A percentile compares a stretch with the other conserved stretches of the same genome.
Evolutionary conservation across 2,797 vertebrate species (phyloP).

Genomic region (Neosilurus mollespiculum): DNA sequence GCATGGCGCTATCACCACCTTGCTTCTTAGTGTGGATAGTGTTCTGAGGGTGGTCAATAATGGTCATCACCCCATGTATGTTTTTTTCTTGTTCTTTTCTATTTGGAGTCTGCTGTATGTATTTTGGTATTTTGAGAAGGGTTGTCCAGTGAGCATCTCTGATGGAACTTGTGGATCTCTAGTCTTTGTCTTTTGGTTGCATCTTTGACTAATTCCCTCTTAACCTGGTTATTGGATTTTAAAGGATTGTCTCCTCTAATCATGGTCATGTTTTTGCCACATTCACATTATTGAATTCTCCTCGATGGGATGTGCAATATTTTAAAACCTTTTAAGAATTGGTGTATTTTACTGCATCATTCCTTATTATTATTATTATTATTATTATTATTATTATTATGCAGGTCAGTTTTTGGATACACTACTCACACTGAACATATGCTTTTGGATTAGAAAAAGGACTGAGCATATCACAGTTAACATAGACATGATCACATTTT

Average conservation of each 20-base stretch:
- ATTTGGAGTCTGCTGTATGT: not conserved
- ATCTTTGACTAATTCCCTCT: not conserved
- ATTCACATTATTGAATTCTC: not conserved
- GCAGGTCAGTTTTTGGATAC: not conserved
- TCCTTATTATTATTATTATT: not conserved
- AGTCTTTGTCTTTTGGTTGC: not conserved
- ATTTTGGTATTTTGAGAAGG: not conserved
- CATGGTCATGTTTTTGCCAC: not conserved
- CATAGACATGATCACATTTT: too few relatives aligned
- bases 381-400: too few relatives aligned
- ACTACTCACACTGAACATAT: not conserved
- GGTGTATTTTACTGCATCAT: not conserved
- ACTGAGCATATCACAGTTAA: not conserved
- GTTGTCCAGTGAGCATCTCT: not conserved
- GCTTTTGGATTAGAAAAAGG: not conserved
- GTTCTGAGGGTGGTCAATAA: not conserved
- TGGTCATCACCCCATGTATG: not conserved
- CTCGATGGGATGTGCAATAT: not conserved
- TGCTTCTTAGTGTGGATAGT: constrained; percentile 1
- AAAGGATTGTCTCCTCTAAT: not conserved
- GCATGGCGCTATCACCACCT: not conserved
- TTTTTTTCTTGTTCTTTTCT: not conserved
- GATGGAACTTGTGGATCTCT: too few relatives aligned
- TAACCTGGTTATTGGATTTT: not conserved
- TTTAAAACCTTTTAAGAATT: not conserved